Conservation (phyloP, 2,888 invertebrate genomes). For the Dromius quadrimaculatus region DNA sequence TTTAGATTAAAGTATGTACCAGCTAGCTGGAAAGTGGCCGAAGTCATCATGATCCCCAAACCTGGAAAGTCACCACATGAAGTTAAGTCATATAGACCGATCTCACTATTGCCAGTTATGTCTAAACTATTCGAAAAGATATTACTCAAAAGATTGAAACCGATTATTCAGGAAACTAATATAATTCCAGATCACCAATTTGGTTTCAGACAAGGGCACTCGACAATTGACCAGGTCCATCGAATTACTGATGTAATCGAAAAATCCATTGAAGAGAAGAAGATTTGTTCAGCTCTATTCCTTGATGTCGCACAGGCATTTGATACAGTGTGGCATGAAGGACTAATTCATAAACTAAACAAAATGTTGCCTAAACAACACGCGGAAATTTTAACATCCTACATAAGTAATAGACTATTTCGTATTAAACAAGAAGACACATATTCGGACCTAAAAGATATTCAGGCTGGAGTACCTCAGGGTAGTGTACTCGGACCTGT, state of each 20-base stretch:
- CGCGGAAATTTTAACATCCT: slow-evolving; percentile 11
- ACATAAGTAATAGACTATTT: slow-evolving; percentile 41
- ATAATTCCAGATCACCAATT: no score
- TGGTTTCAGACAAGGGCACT: no score
- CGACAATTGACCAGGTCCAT: neutral
- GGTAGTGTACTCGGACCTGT: slow-evolving; percentile 49
- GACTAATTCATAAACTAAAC: no score
- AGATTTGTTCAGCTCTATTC: slow-evolving; percentile 24
- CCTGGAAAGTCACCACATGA: no score
- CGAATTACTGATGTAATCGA: neutral
- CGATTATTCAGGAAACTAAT: neutral
- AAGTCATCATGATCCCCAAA: no score
- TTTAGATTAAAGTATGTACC: no score
- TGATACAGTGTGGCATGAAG: slow-evolving; percentile 47
- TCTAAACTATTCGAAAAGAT: slow-evolving; percentile 55
- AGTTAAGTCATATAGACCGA: neutral
- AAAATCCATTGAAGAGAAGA: neutral
- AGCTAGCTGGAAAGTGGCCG: no score
- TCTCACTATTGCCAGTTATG: slow-evolving; percentile 54
- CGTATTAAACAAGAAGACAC: slow-evolving; percentile 41
- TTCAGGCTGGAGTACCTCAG: slow-evolving; percentile 53
- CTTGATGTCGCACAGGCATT: slow-evolving; percentile 42
- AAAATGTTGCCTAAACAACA: slow-evolving; percentile 9
- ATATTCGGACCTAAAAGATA: no score
- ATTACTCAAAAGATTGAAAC: slow-evolving; percentile 40